Conservation (phyloP, 2,888 invertebrate species). For the Himalopsyche japonica region DNA sequence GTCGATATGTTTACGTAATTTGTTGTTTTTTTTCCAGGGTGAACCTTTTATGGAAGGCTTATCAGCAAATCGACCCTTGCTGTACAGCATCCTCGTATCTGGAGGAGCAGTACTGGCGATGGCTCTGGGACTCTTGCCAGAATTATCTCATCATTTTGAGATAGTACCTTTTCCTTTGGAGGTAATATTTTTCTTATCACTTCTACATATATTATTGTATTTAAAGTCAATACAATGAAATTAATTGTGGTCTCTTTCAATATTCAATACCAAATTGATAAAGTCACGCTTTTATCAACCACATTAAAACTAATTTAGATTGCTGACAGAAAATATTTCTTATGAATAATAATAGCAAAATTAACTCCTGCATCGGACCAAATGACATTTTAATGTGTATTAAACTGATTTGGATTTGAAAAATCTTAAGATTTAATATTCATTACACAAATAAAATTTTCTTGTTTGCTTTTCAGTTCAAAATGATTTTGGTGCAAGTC, state of each 20-base stretch:
- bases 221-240: no score
- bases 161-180: constrained; percentile 92
- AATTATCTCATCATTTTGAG: constrained; percentile 88
- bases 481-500: constrained; percentile 79
- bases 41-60: constrained; percentile 99
- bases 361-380: no score
- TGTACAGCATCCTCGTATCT: constrained; percentile 88
- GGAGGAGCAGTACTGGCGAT: constrained; percentile 81
- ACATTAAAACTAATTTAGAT: no score
- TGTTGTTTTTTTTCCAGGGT: constrained; percentile 66
- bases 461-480: constrained; percentile 86
- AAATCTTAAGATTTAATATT: no score
- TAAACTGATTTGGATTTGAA: no score
- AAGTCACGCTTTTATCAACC: no score
- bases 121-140: constrained; percentile 83
- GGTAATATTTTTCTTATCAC: constrained; percentile 67
- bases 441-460: background rate
- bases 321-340: no score
- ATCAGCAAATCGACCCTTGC: constrained; percentile 84
- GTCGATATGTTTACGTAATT: background rate
- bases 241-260: no score
- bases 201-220: no score
- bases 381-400: no score
- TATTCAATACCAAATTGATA: no score
- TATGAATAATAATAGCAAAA: no score